Evolutionary conservation across 2,888 invertebrate species (phyloP), one percentile per base, ranked within the genome.

Genomic region (Lasioglossum zephyrum): DNA sequence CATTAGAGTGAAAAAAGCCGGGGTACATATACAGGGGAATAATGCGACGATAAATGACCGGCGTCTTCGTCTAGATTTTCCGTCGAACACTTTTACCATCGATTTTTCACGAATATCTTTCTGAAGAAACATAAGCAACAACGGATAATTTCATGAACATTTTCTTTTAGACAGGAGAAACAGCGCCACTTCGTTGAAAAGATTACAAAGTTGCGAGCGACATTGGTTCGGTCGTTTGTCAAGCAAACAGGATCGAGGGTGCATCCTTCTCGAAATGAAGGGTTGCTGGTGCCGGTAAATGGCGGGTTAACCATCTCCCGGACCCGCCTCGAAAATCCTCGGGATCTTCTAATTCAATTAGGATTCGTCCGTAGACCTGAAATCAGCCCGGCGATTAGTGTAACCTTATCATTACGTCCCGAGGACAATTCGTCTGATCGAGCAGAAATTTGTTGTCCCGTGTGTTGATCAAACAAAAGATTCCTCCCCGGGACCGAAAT

Each of bases 311-410:
- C 86, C 70, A 82, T 84, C 74, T 78, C 82, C 84, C 76, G 78
- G 88, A 36, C 77, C 74, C 88, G 89, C 91, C 84, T 84, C 87
- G 84, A 81, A 85, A 84, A 86, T 88, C 85, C 87, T 84, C 84
- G 36, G 85, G 85, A 90, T 90, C 91, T 86, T 78, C 89, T 91
- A 91, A 92, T 92, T 92, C 87, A 92, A 92, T 92, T 89, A 89
- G 88, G 85, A 86, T 79, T 70, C 73, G 44, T 44, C 79, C 16
- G 76, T 36, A 73, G 81, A 82, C 84, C 85, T 75, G 63, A 77
- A 90, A 87, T 89, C 86, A 87, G 80, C 63, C 74, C n/a, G 77
- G 69, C 79, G 85, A 85, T 89, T 89, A 85, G 78, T 77, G 73
- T 73, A 57, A 82, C 88, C 80, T 79, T 77, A 26, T 73, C 73